Evolutionary conservation across 1,140 invertebrate genomes (phyloP).

Genomic region (Drosophila willistoni): DNA sequence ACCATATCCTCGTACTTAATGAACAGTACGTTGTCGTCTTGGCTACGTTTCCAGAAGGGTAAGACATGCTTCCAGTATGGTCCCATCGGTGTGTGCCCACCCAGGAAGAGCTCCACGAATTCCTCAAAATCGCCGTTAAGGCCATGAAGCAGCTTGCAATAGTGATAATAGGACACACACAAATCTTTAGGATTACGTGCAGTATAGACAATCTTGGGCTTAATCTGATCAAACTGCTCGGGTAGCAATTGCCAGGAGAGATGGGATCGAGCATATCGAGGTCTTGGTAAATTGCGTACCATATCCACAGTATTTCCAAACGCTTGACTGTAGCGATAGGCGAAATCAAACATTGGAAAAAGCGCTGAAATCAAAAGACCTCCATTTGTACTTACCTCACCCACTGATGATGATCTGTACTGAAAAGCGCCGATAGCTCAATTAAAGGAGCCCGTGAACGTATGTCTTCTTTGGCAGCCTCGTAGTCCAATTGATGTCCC

Average conservation of each 20-base stretch:
- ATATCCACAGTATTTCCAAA: constrained; percentile 84
- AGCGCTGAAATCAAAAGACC: neutral
- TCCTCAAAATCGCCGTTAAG: constrained; percentile 90
- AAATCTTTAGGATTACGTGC: constrained; percentile 97
- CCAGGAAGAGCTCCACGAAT: constrained; percentile 91
- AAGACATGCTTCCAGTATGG: constrained; percentile 89
- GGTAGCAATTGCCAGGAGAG: constrained; percentile 90
- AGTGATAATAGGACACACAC: constrained; percentile 96
- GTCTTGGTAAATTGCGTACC: constrained; percentile 87
- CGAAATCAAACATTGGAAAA: neutral
- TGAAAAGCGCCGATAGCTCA: constrained; percentile 85
- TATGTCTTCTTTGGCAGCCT: constrained; percentile 88
- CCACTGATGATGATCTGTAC: constrained; percentile 84
- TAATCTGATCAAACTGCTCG: constrained; percentile 86
- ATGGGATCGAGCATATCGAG: constrained; percentile 92
- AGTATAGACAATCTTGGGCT: constrained; percentile 95
- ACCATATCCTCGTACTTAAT: constrained; percentile 95
- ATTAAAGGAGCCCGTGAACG: constrained; percentile 85
- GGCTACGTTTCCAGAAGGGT: constrained; percentile 88
- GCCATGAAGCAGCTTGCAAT: constrained; percentile 89
- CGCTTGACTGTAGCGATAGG: constrained; percentile 25
- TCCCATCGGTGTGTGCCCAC: constrained; percentile 87
- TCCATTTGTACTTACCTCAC: constrained; percentile 63
- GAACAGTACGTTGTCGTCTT: constrained; percentile 91
- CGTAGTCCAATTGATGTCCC: constrained; percentile 90